Conservation (phyloP, 30 jellyfish, hydroid and myxozoan species). For the Aurelia sp. region DNA sequence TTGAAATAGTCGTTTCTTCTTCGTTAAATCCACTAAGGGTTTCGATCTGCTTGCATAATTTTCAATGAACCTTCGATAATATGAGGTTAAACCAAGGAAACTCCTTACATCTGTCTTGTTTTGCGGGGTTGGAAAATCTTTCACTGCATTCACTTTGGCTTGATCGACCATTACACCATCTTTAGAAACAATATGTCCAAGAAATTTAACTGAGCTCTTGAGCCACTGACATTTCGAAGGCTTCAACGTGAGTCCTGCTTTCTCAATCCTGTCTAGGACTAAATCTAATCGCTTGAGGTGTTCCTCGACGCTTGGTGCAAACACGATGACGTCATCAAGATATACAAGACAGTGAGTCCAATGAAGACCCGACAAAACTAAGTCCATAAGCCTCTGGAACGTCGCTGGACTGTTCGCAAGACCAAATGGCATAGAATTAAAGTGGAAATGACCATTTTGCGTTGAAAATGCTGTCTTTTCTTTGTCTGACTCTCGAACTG, state of each 20-base stretch:
- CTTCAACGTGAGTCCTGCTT: constrained; percentile 56
- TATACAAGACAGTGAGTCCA: constrained; percentile 54
- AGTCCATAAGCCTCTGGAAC: constrained; percentile 60
- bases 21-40: constrained; percentile 44
- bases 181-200: constrained; percentile 52
- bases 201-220: constrained; percentile 43
- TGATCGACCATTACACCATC: constrained; percentile 53
- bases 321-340: constrained; percentile 32
- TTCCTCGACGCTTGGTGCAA: constrained; percentile 16
- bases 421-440: neutral
- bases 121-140: constrained; percentile 37
- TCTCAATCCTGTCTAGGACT: constrained; percentile 43
- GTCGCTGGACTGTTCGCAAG: constrained; percentile 53
- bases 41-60: constrained; percentile 47
- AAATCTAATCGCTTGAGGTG: constrained; percentile 32
- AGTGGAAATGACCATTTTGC: no score
- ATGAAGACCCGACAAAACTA: constrained; percentile 38
- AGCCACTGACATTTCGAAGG: constrained; percentile 56
- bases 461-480: constrained; percentile 21
- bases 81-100: constrained; percentile 50
- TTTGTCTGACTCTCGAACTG: constrained; percentile 13
- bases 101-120: constrained; percentile 38
- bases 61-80: constrained; percentile 53
- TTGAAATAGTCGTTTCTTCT: constrained; percentile 6
- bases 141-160: constrained; percentile 33